Evolutionary conservation across 2,797 vertebrate genomes (phyloP).

Genomic region (Alcedo quadribrachys): DNA sequence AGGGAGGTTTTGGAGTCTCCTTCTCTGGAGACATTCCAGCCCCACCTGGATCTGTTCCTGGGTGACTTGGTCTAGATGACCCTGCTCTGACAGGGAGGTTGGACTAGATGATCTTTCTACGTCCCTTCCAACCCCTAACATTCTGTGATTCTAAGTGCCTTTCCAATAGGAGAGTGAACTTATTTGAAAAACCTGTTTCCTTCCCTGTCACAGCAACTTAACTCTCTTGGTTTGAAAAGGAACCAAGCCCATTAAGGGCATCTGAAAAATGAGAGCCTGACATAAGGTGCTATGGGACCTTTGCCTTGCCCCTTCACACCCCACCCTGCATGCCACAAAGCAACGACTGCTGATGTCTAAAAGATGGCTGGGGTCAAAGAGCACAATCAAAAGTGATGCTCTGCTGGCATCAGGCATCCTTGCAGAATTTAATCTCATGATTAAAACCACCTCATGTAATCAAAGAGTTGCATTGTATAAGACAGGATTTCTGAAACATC

Average conservation of each 20-base stretch:
- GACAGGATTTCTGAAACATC: constrained; percentile 3
- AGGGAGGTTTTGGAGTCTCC: too few relatives aligned
- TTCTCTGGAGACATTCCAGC: too few relatives aligned
- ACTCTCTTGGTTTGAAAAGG: neutral
- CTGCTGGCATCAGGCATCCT: neutral
- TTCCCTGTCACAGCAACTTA: neutral
- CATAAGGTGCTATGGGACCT: neutral
- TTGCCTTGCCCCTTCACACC: neutral
- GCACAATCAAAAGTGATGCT: neutral
- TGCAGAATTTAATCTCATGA: neutral
- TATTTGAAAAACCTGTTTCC: neutral
- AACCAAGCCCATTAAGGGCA: neutral
- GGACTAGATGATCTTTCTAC: too few relatives aligned
- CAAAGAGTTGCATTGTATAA: neutral
- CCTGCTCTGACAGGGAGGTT: too few relatives aligned
- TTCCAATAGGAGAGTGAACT: neutral
- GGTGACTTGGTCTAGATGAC: too few relatives aligned
- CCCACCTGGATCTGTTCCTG: too few relatives aligned
- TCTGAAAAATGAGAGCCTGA: neutral
- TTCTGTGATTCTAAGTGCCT: neutral
- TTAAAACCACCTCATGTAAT: neutral
- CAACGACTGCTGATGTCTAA: neutral
- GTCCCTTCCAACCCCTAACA: too few relatives aligned
- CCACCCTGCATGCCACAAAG: neutral
- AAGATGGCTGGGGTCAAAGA: neutral